Percentiles rank a stretch among this genome's conserved stretches.
phyloP scores from a whole-genome alignment of 1,140 invertebrate species.

The Drosophila varians region DNA sequence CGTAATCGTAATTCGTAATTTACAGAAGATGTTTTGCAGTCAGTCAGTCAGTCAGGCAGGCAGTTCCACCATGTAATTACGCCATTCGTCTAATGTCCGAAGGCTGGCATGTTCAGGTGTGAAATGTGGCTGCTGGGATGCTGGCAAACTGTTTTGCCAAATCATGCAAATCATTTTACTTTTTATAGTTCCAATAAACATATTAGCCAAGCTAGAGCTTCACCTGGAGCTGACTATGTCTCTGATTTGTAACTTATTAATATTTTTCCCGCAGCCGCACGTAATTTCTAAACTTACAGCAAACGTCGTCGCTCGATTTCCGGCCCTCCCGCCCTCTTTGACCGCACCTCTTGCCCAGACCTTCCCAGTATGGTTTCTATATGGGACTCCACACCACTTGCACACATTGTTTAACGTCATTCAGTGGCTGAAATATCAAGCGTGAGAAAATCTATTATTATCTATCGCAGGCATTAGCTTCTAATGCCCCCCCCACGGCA shows the following conservation, averaged over 20 bases:
- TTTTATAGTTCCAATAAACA: constrained; percentile 71
- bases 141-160: constrained; percentile 52
- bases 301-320: constrained; percentile 65
- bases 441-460: constrained; percentile 82
- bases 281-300: constrained; percentile 75
- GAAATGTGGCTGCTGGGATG: constrained; percentile 1
- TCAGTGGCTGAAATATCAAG: constrained; percentile 78
- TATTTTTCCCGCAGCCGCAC: constrained; percentile 64
- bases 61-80: constrained; percentile 48
- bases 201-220: constrained; percentile 53
- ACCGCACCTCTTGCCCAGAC: constrained; percentile 2
- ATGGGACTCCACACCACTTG: too few relatives aligned
- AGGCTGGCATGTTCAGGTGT: constrained; percentile 20
- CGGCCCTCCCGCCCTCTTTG: constrained; percentile 37
- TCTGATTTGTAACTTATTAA: constrained; percentile 72
- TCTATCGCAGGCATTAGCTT: constrained; percentile 62
- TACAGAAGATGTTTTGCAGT: constrained; percentile 60
- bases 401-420: constrained; percentile 81
- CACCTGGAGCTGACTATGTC: background rate
- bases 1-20: constrained; percentile 50
- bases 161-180: constrained; percentile 75
- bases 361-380: background rate
- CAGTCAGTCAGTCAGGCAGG: constrained; percentile 20
- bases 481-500: constrained; percentile 47
- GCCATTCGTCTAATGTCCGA: constrained; percentile 39